Evolutionary conservation across 2,113 vertebrate species (phyloP).

Genomic region (Xiphorhynchus elegans): DNA sequence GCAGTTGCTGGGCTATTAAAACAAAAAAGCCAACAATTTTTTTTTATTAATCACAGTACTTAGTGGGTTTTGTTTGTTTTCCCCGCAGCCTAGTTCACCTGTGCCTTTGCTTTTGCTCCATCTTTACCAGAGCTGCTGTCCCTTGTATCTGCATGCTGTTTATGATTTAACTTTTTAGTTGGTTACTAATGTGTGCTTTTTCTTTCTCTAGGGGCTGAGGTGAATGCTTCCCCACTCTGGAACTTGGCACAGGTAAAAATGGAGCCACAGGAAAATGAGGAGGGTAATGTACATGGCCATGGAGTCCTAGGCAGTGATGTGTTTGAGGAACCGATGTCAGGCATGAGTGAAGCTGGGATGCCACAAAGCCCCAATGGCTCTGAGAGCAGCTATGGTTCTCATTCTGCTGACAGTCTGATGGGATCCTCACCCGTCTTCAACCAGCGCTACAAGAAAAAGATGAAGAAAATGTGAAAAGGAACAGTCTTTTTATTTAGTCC

Average conservation of each 20-base stretch:
- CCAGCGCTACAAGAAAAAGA: slow-evolving; percentile 91
- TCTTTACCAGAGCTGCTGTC: not conserved
- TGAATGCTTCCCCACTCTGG: slow-evolving; percentile 92
- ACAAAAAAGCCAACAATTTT: not conserved
- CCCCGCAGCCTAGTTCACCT: not conserved
- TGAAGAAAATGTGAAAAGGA: slow-evolving; percentile 87
- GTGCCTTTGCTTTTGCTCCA: not conserved
- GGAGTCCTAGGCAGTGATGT: slow-evolving; percentile 89
- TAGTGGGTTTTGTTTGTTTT: not conserved
- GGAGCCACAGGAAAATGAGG: slow-evolving; percentile 93
- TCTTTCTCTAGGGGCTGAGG: slow-evolving; percentile 78
- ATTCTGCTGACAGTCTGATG: slow-evolving; percentile 94
- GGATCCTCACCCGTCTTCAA: slow-evolving; percentile 93
- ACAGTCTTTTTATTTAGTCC: not conserved
- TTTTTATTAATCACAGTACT: not conserved
- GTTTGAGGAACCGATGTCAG: slow-evolving; percentile 98
- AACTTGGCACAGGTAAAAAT: slow-evolving; percentile 92
- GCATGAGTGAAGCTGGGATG: slow-evolving; percentile 93
- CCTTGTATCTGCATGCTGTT: not conserved
- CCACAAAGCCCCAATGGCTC: slow-evolving; percentile 88
- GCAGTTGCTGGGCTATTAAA: not conserved
- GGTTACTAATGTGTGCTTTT: not conserved
- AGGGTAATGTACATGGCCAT: slow-evolving; percentile 83
- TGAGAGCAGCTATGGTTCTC: slow-evolving; percentile 91
- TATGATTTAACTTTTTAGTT: not conserved